Percentiles rank a stretch among this genome's conserved stretches.
Evolutionary conservation across 2,888 invertebrate genomes (phyloP).

Genomic region (Smittia sp.): DNA sequence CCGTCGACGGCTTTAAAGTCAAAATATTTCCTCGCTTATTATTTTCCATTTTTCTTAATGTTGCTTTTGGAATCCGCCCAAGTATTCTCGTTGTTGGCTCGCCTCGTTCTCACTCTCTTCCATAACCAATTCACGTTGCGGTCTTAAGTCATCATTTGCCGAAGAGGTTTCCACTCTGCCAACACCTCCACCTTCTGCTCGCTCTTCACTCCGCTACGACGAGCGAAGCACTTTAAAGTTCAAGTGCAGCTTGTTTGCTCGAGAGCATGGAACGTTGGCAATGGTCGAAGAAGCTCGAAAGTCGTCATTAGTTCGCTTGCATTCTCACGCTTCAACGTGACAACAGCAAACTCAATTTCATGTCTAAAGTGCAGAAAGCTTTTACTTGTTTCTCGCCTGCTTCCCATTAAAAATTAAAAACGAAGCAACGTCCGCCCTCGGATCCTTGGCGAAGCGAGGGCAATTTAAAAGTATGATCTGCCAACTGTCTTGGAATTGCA

Average conservation of each 20-base stretch:
- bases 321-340: not conserved
- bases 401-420: conserved; percentile 2
- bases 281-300: not conserved
- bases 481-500: conserved; percentile 10
- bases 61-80: conserved; percentile 35
- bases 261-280: not conserved
- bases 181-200: not conserved
- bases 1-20: conserved; percentile 10
- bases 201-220: not conserved
- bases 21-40: conserved; percentile 7
- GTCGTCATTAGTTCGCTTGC: conserved; percentile 14
- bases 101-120: not conserved
- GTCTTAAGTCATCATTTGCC: conserved; percentile 7
- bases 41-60: conserved; percentile 29
- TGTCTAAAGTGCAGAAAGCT: not conserved
- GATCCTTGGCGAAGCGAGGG: not conserved
- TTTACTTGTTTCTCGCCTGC: not conserved
- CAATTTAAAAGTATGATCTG: conserved; percentile 14
- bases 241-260: conserved; percentile 35
- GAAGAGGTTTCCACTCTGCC: not conserved
- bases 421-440: not conserved
- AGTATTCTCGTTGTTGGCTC: not conserved
- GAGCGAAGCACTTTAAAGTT: conserved; percentile 7
- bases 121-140: not conserved
- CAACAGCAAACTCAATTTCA: conserved; percentile 6